A percentile compares a stretch with the other conserved stretches of the same genome.
These are phyloP conservation scores for Himalopsyche phryganea DNA, from an alignment of 1,140 invertebrate species.

Conservation along the genomic window DNA sequence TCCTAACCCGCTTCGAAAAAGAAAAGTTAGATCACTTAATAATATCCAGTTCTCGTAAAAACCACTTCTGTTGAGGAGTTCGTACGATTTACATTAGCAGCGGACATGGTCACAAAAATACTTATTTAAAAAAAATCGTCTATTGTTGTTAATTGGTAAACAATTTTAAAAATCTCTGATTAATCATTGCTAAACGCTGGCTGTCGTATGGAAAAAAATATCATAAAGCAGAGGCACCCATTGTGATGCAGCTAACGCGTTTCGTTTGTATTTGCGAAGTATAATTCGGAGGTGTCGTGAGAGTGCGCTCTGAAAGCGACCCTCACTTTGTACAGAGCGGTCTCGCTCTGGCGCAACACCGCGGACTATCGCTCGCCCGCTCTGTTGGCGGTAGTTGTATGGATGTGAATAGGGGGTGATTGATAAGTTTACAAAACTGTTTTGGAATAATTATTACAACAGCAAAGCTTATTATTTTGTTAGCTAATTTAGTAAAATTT, in stretches of 20 bases:
- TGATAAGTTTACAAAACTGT: neutral
- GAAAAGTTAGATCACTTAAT: too few species aligned
- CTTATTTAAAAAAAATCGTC: too few species aligned
- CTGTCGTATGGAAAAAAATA: neutral
- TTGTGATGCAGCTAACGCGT: constrained; percentile 26
- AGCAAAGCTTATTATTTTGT: neutral
- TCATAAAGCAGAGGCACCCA: constrained; percentile 17
- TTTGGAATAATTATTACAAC: constrained; percentile 1
- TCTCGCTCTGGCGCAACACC: constrained; percentile 8
- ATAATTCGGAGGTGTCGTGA: constrained; percentile 29
- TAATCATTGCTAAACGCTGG: neutral
- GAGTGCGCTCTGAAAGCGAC: constrained; percentile 21
- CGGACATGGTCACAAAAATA: too few species aligned
- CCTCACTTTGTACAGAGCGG: constrained; percentile 4
- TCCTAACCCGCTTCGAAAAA: too few species aligned
- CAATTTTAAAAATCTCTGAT: too few species aligned
- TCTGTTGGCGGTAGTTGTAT: too few species aligned
- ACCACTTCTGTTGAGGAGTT: too few species aligned
- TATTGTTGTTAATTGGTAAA: too few species aligned
- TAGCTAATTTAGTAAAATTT: too few species aligned
- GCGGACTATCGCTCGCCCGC: neutral
- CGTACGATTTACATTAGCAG: too few species aligned
- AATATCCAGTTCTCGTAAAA: too few species aligned
- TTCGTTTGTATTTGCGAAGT: constrained; percentile 27
- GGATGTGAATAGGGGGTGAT: neutral